Conservation (phyloP, 2,113 vertebrate genomes). For the Heloderma charlesbogerti region DNA sequence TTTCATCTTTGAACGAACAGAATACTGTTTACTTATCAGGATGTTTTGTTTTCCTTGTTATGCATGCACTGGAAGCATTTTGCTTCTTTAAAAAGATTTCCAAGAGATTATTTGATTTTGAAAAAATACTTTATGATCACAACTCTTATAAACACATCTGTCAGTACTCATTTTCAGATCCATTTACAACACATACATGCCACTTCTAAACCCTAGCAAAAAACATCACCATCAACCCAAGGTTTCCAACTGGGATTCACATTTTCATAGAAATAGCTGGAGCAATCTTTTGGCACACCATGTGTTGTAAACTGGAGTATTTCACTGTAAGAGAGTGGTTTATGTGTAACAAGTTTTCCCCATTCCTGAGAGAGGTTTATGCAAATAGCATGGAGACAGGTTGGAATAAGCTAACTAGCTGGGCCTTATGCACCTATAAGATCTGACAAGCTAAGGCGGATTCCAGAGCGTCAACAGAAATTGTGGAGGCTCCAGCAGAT, state of each 20-base stretch:
- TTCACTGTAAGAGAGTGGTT: not conserved
- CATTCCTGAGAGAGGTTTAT: not conserved
- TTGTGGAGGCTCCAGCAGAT: not conserved
- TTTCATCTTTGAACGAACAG: constrained; percentile 71
- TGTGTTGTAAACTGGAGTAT: not conserved
- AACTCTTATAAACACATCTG: not conserved
- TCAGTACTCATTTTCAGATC: not conserved
- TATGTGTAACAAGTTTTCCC: not conserved
- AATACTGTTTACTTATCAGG: constrained; percentile 73
- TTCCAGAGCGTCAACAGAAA: not conserved
- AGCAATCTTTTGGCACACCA: not conserved
- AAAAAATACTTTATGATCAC: not conserved
- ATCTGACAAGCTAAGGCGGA: not conserved
- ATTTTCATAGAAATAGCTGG: not conserved
- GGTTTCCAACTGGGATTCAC: not conserved
- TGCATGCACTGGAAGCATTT: constrained; percentile 60
- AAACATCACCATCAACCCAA: not conserved
- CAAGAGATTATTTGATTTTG: constrained; percentile 2
- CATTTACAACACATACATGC: not conserved
- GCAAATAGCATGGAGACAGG: not conserved
- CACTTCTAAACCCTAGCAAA: not conserved
- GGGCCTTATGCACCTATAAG: not conserved
- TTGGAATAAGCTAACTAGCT: not conserved
- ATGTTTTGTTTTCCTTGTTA: constrained; percentile 70
- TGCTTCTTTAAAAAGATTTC: constrained; percentile 60